These are phyloP conservation scores for Macaria notata DNA, from an alignment of 2,888 invertebrate species.

Conservation along the genomic window DNA sequence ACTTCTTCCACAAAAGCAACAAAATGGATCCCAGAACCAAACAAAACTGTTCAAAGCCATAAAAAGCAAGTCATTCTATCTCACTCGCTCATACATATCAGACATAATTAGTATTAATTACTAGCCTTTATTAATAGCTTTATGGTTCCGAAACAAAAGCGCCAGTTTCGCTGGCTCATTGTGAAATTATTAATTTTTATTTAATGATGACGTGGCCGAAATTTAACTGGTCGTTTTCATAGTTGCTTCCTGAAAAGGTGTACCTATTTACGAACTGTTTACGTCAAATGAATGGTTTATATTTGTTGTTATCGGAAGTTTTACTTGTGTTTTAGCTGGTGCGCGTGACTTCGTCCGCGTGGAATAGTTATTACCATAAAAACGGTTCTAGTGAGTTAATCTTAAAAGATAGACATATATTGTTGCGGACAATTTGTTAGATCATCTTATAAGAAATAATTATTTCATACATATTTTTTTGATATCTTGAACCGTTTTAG, in stretches of 20 bases:
- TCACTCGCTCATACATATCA: constrained; percentile 51
- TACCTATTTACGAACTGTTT: no score
- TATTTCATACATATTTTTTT: no score
- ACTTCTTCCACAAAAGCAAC: not conserved
- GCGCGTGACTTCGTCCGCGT: no score
- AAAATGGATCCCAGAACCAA: not conserved
- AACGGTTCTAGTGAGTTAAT: no score
- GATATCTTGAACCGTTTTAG: no score
- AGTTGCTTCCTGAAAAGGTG: not conserved
- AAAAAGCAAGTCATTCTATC: constrained; percentile 58
- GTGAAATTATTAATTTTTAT: constrained; percentile 49
- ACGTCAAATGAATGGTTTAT: no score
- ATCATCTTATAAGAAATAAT: no score
- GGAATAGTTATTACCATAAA: no score
- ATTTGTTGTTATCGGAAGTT: no score
- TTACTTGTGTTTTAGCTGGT: no score
- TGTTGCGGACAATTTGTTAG: no score
- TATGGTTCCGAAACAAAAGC: constrained; percentile 49
- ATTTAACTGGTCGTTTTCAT: constrained; percentile 2
- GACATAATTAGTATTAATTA: constrained; percentile 72
- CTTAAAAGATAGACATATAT: no score
- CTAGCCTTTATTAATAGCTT: constrained; percentile 48
- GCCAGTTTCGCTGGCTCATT: constrained; percentile 44
- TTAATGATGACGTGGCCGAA: constrained; percentile 29
- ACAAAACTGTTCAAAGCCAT: constrained; percentile 12